These are phyloP conservation scores for Nymphalis urticae DNA, from an alignment of 2,888 invertebrate genomes.

Conservation along the genomic window DNA sequence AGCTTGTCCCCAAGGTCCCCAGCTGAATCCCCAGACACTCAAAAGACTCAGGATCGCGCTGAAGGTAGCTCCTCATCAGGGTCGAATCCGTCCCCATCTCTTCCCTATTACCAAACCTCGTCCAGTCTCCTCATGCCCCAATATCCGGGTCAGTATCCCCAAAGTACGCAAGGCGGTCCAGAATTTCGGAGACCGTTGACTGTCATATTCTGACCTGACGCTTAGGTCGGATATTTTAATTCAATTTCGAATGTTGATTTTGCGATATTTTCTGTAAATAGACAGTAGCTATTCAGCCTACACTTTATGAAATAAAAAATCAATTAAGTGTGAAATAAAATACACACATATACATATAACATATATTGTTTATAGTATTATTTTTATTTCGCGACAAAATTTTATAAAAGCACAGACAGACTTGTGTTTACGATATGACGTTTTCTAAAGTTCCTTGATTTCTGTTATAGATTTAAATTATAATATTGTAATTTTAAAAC, in stretches of 20 bases:
- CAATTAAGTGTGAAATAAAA: not conserved
- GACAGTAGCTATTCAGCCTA: slow-evolving; percentile 6
- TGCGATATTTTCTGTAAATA: slow-evolving; percentile 38
- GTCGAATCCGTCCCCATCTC: slow-evolving; percentile 83
- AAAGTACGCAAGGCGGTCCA: slow-evolving; percentile 81
- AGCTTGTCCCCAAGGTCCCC: slow-evolving; percentile 73
- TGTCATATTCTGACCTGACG: slow-evolving; percentile 91
- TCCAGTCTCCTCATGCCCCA: slow-evolving; percentile 85
- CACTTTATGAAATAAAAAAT: slow-evolving; percentile 13
- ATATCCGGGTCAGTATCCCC: slow-evolving; percentile 83
- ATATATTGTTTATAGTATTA: not conserved
- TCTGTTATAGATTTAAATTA: slow-evolving; percentile 49
- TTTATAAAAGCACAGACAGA: slow-evolving; percentile 33
- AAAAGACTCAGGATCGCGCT: slow-evolving; percentile 75
- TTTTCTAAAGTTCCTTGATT: slow-evolving; percentile 67
- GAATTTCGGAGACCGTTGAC: slow-evolving; percentile 89
- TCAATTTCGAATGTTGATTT: slow-evolving; percentile 22
- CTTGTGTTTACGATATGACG: slow-evolving; percentile 45
- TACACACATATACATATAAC: not conserved
- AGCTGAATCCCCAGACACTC: slow-evolving; percentile 81
- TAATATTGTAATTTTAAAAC: slow-evolving; percentile 35
- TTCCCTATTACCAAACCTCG: slow-evolving; percentile 82
- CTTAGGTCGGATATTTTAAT: slow-evolving; percentile 43
- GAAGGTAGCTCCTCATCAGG: slow-evolving; percentile 83
- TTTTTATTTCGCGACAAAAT: not conserved